Base-by-base conservation (phyloP, 2,888 invertebrate species). In the Erynnis tages region DNA sequence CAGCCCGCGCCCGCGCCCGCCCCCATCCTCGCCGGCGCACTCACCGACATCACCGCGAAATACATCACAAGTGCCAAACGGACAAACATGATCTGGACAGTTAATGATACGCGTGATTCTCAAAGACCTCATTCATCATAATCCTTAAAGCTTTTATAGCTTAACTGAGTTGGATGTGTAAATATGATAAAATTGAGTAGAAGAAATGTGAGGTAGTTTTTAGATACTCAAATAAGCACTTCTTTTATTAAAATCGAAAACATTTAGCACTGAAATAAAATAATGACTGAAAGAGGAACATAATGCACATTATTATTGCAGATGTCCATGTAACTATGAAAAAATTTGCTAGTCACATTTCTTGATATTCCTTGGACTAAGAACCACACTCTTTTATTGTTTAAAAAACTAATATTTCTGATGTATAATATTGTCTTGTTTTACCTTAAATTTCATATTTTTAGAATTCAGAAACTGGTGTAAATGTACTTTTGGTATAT, bases 1-100 rank as follows among this genome's bases (percentile, higher is more conserved):
- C 58, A 66, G 60, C 59, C 59, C 58, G 58, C 35, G 57, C 57
- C 32, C 63, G 58, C 66, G 60, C 59, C 59, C 58, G 58, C 54
- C 54, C 59, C 59, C 58, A 57, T 53, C 54, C 59, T 32, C 62
- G 50, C 58, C 59, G 53, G 44, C 58, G 62, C 49, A 44, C 55
- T 43, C 56, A 59, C 48, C 53, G 56, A 53, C 56, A 59, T 30
- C 56, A 40, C 4, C 58, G 56, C 44, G 55, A 54, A 43, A 49
- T 34, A 47, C 59, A 49, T 37, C 53, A 59, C 35, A 57, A 40
- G 45, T 56, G 48, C 44, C 50, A 50, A 50, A 50, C 49, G 25
- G 38, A 23, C 29, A 40, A 34, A 47, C 8, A 29, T 50, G 27
- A 35, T 14, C 5, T 11, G 50, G 43, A 50, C 43, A 34, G 19